Evolutionary conservation across 2,113 vertebrate genomes (phyloP).

Genomic region (Nibea albiflora): DNA sequence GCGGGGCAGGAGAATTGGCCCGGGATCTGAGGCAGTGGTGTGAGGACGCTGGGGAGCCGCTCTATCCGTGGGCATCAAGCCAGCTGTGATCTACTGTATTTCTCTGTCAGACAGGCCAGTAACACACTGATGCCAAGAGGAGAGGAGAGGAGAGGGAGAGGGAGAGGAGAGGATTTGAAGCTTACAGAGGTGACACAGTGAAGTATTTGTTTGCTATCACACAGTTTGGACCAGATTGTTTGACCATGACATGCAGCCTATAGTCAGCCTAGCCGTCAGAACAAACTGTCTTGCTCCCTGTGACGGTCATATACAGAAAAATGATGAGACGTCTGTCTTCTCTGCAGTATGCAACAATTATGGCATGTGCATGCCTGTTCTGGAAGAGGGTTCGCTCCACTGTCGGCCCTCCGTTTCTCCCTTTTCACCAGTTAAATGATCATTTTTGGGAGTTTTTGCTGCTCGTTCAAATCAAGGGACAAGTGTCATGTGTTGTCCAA

Average conservation of each 20-base stretch:
- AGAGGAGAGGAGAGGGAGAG: slow-evolving; percentile 47
- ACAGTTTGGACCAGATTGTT: background rate
- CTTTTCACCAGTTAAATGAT: background rate
- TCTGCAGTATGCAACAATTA: background rate
- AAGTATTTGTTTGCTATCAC: background rate
- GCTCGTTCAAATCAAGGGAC: background rate
- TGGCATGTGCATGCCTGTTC: background rate
- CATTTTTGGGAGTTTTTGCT: background rate
- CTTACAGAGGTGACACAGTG: background rate
- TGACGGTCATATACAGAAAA: background rate
- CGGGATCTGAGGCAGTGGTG: slow-evolving; percentile 75
- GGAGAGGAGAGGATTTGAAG: background rate
- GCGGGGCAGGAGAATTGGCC: slow-evolving; percentile 76
- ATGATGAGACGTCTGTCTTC: background rate
- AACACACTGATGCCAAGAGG: slow-evolving; percentile 36
- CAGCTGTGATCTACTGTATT: slow-evolving; percentile 73
- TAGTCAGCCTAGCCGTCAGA: background rate
- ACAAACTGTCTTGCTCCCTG: background rate
- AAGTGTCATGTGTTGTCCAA: background rate
- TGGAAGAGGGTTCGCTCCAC: background rate
- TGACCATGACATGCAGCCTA: background rate
- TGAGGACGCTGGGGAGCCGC: slow-evolving; percentile 66
- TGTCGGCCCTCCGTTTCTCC: background rate
- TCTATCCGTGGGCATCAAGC: slow-evolving; percentile 70
- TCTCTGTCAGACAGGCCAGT: slow-evolving; percentile 54